Conservation (phyloP, 1,140 invertebrate species). For the Aphelinus certus region DNA sequence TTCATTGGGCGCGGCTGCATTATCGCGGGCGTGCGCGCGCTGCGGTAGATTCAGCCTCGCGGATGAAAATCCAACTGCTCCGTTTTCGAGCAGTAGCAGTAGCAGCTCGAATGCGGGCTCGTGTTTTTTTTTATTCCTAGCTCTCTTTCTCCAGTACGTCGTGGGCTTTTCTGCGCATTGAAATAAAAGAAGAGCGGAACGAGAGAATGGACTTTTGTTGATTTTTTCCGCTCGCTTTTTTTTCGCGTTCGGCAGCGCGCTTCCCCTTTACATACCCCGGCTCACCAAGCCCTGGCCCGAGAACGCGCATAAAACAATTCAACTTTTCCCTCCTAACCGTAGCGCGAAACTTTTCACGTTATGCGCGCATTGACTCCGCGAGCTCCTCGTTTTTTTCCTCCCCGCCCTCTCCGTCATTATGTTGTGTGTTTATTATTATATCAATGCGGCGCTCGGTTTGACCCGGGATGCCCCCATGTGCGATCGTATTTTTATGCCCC, state of each 20-base stretch:
- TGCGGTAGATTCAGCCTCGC: conserved; percentile 8
- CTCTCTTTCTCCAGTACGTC: too few species aligned
- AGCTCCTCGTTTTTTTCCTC: background rate
- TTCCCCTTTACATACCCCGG: background rate
- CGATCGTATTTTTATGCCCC: too few species aligned
- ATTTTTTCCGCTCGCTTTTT: conserved; percentile 3
- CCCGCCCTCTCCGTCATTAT: background rate
- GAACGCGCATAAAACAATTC: conserved; percentile 29
- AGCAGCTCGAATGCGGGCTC: too few species aligned
- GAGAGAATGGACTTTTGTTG: background rate
- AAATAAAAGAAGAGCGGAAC: background rate
- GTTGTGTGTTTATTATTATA: conserved; percentile 20
- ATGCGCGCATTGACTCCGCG: conserved; percentile 16
- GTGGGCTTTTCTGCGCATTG: too few species aligned
- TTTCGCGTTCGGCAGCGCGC: background rate
- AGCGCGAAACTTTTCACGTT: conserved; percentile 30
- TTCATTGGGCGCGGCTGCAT: conserved; percentile 1
- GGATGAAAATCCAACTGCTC: conserved; percentile 6
- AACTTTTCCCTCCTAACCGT: background rate
- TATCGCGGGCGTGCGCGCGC: conserved; percentile 4
- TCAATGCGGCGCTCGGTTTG: background rate
- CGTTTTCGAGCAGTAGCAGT: too few species aligned
- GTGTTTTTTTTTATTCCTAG: background rate
- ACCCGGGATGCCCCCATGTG: too few species aligned
- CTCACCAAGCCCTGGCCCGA: background rate